Base-by-base conservation (phyloP, 2,797 vertebrate genomes). In the Clarias laeviceps region DNA sequence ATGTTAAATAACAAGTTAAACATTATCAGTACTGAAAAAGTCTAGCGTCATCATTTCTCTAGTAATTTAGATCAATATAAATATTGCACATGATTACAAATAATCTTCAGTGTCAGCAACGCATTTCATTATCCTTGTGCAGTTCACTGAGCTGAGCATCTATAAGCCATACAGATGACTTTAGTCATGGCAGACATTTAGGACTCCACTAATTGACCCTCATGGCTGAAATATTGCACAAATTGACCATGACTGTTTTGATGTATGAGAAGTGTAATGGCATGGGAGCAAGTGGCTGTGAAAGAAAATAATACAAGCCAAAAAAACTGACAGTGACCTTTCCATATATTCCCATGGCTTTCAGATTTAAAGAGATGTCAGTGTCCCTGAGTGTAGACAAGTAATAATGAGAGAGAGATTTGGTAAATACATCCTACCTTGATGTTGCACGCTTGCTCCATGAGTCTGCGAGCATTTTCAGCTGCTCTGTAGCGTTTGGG, bases 381-480 rank as follows among this genome's bases (percentile, higher is more conserved):
- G 8, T 56, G 50, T 32, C 18, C 54, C n/a, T 9, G 57, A 64
- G 24, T 50, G 40, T 24, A 27, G 17, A 29, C 61, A 6, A 24
- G 56, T 61, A 69, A 79, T 29, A 62, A 80, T 80, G 40, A 74
- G 15, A 68, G 12, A 14, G 37, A 54, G 34, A 24, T 77, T 68
- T 65, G 4, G 56, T 37, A 62, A 24, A 32, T 34, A 24, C 34
- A 66, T 79, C 90, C 92, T 95, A 99, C 98, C 96, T 99, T 99
- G 80, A 99, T 98, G 92, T 97, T 98, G 94, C 98, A 99, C 88
- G 98, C 98, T 89, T 99, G 98, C 89, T 99, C 98, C 98, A 99
- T 99, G 50, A 99, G 94, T 86, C 97, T 95, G 80, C 98, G 96
- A 34, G 98, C 98, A 65, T 99, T 99, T 93, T 99, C 98, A 34